A percentile compares a stretch with the other conserved stretches of the same genome.
These are phyloP conservation scores for Serinus canaria DNA, from an alignment of 2,113 vertebrate genomes.

Conservation along the genomic window DNA sequence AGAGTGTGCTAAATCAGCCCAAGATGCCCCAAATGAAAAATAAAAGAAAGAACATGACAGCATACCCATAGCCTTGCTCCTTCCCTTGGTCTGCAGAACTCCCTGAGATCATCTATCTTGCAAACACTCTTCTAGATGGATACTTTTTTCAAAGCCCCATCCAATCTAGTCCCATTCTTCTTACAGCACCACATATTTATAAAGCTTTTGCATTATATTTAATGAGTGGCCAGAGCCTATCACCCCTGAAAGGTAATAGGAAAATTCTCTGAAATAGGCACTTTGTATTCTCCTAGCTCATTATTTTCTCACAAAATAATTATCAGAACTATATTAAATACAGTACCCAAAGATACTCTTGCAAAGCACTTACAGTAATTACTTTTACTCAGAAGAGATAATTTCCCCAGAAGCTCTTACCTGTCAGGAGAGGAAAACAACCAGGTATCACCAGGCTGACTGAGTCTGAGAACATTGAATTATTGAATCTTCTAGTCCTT, in stretches of 20 bases:
- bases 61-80: neutral
- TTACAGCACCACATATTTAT: neutral
- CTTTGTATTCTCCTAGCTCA: slow-evolving; percentile 18
- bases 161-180: neutral
- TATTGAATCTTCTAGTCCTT: neutral
- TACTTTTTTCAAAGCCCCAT: neutral
- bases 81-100: neutral
- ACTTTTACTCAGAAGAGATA: slow-evolving; percentile 17
- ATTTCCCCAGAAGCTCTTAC: slow-evolving; percentile 8
- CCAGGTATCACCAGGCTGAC: neutral
- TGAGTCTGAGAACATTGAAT: neutral
- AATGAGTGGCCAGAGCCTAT: neutral
- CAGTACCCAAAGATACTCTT: slow-evolving; percentile 16
- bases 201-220: neutral
- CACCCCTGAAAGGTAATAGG: neutral
- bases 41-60: neutral
- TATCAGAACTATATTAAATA: slow-evolving; percentile 16
- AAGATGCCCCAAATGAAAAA: neutral
- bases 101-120: neutral
- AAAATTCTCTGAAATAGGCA: neutral
- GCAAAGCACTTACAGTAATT: slow-evolving; percentile 56
- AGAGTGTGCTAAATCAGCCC: neutral
- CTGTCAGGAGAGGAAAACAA: neutral
- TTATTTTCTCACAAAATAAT: slow-evolving; percentile 30
- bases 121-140: neutral